Percentiles rank a stretch among this genome's conserved stretches.
Evolutionary conservation across 2,113 vertebrate genomes (phyloP).

Genomic region (Tonatia bakeri): DNA sequence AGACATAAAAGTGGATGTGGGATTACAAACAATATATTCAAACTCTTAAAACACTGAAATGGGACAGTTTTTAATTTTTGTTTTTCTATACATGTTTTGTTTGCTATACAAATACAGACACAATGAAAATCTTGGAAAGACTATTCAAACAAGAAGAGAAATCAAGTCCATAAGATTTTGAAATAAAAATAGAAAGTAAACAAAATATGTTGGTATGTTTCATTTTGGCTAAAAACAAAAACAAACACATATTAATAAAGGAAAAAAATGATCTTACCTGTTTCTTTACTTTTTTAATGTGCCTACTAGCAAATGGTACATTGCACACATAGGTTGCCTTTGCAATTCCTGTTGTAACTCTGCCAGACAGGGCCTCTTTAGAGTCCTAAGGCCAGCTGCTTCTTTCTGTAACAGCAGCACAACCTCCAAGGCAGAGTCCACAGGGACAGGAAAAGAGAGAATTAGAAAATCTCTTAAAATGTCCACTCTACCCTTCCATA

Average conservation of each 20-base stretch:
- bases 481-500: neutral
- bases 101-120: neutral
- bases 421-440: neutral
- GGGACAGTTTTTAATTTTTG: neutral
- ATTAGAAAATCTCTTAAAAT: neutral
- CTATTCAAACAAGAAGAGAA: neutral
- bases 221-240: neutral
- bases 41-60: neutral
- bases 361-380: no score
- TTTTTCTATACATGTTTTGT: neutral
- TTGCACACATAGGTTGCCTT: neutral
- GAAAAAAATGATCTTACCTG: neutral
- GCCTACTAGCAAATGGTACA: neutral
- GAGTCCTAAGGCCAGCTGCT: no score
- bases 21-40: neutral
- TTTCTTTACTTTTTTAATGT: neutral
- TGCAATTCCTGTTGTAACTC: neutral
- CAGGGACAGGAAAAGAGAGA: no score
- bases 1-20: neutral
- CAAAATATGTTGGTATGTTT: neutral
- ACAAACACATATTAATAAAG: neutral
- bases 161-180: neutral
- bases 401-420: neutral
- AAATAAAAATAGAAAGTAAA: neutral
- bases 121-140: neutral